Evolutionary conservation across 2,113 vertebrate species (phyloP), one percentile per base, ranked within the genome.

Genomic region (Polypterus bichir): DNA sequence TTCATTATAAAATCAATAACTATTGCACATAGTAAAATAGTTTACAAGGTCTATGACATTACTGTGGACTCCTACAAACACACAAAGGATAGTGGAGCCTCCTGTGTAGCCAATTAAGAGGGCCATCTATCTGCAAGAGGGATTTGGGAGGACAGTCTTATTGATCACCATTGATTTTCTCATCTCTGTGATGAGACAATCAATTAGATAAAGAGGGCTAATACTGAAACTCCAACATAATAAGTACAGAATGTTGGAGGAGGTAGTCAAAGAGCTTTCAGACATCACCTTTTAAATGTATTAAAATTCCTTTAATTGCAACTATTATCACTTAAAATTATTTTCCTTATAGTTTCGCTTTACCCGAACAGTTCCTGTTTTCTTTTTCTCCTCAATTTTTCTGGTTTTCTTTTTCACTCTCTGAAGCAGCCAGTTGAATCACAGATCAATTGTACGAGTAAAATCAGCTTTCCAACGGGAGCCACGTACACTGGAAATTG

Each of bases 1-100:
- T 92, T 89, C 81, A 90, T 91, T 85, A 84, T 81, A 85, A 89
- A 89, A 91, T 91, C 89, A 85, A 89, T 89, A 83, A 75, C 77
- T 46, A 44, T 82, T 83, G 79, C 79, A 72, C 80, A 73, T 73
- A 75, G 81, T 76, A 81, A 82, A 84, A 82, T 87, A 82, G 78
- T 87, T 88, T 86, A 86, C 82, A 85, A 86, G 81, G 83, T 73
- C 73, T 77, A 73, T 81, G 83, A 84, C 86, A 82, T 83, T 27
- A 84, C 74, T 79, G 85, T 68, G 81, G 77, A 78, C 75, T 83
- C 79, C 75, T 72, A 77, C 78, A 84, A 84, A 84, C 80, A 82
- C 64, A 81, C 76, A 73, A 73, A 78, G 77, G 76, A 81, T 75
- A 47, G 71, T 79, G 81, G 76, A 89, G 78, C 86, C 83, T 85